Conservation (phyloP, 2,888 invertebrate genomes). For the Nemurella pictetii region DNA sequence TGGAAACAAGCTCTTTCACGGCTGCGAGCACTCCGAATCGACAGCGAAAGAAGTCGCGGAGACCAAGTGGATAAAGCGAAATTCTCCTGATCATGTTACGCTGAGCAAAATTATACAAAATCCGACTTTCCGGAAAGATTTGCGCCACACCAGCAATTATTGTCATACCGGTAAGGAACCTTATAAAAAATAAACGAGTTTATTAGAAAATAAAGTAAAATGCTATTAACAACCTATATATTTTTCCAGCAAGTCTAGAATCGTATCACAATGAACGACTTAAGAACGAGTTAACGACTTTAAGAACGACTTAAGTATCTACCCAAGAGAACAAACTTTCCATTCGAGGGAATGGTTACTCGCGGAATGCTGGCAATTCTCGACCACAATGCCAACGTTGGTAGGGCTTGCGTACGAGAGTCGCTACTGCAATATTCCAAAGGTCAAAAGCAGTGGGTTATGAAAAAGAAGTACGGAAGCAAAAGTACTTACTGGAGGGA, state of each 20-base stretch:
- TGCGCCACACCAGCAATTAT: slow-evolving; percentile 17
- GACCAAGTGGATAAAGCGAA: background rate
- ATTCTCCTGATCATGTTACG: background rate
- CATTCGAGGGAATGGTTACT: slow-evolving; percentile 3
- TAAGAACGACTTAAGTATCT: background rate
- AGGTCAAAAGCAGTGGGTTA: too few relatives aligned
- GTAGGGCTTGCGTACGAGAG: background rate
- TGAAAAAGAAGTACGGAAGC: too few relatives aligned
- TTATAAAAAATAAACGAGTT: background rate
- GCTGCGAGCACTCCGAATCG: background rate
- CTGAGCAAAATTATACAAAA: background rate
- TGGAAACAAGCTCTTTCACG: background rate
- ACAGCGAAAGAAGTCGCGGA: background rate
- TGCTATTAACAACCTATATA: too few relatives aligned
- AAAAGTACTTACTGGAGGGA: too few relatives aligned
- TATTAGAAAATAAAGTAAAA: too few relatives aligned
- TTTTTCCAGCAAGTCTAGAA: background rate
- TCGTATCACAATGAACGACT: background rate
- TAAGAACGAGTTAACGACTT: too few relatives aligned
- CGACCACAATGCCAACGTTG: background rate
- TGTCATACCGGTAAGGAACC: slow-evolving; percentile 13
- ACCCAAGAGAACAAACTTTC: background rate
- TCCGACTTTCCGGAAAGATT: slow-evolving; percentile 7
- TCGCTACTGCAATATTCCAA: too few relatives aligned
- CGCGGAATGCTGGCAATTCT: slow-evolving; percentile 5